These are phyloP conservation scores for Villa cingulata DNA, from an alignment of 2,888 invertebrate genomes.

Conservation along the genomic window DNA sequence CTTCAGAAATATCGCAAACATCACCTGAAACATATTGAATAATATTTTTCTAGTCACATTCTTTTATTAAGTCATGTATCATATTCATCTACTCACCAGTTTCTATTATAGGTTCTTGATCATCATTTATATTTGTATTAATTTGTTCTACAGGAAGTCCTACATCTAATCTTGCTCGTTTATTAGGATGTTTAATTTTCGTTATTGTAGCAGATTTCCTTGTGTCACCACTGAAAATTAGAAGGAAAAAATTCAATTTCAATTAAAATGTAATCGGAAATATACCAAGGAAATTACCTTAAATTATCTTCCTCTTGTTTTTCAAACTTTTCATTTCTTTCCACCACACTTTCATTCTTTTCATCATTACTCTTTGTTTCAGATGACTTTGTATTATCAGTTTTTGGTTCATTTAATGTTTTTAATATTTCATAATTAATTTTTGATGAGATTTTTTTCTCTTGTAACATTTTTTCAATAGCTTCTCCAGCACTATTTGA, in stretches of 20 bases:
- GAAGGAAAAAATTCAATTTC: not conserved
- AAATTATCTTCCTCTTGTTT: not conserved
- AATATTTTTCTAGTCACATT: no score
- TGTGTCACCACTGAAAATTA: not conserved
- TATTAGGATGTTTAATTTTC: not conserved
- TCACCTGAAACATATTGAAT: conserved; percentile 24
- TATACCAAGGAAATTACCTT: no score
- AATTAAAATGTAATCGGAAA: no score
- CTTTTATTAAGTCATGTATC: no score
- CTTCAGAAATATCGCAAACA: conserved; percentile 22
- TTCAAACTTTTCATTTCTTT: not conserved
- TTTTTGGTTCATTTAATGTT: conserved; percentile 40
- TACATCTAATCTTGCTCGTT: conserved; percentile 6
- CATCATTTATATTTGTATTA: not conserved
- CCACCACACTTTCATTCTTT: not conserved
- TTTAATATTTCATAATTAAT: conserved; percentile 95
- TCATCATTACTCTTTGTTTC: not conserved
- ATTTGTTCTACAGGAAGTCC: conserved; percentile 5
- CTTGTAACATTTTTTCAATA: conserved; percentile 89
- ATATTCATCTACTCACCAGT: not conserved
- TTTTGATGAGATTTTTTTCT: conserved; percentile 90
- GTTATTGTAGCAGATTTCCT: not conserved
- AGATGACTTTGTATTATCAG: not conserved
- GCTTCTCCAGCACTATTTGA: conserved; percentile 72
- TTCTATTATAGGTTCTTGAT: not conserved